Evolutionary conservation across 2,797 vertebrate genomes (phyloP), one percentile per base, ranked within the genome.

Genomic region (Clarias platycephalus): DNA sequence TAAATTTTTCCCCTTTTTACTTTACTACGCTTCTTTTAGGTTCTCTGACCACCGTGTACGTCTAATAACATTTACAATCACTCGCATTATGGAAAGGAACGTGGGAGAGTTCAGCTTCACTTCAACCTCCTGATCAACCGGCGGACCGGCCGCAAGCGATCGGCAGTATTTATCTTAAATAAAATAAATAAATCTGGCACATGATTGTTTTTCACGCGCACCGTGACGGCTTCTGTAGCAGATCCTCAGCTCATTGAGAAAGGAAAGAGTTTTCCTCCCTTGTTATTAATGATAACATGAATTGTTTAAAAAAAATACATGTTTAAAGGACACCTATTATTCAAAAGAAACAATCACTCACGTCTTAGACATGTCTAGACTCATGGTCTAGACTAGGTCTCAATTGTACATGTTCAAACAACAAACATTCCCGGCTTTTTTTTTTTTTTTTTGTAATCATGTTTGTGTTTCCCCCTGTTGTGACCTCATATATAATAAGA

Each of bases 31-130:
- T 87, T 88, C 90, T 92, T 93, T 90, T 91, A 89, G 88, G 83
- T 91, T 91, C 86, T 91, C 89, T 81, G 88, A 90, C 91, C 90
- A 90, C 92, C 88, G 89, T 90, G 89, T 91, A 90, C 87, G 88
- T 89, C 87, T 88, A 84, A 83, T 87, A 89, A 86, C 88, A 88
- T 93, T 85, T 86, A 93, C 31, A 92, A 93, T 92, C 90, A 86
- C 44, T 49, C 83, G 88, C 84, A 77, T 85, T 78, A 88, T 84
- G 89, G 88, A 84, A 89, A 87, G 28, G 62, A 84, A 72, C n/a
- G 8, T 37, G 22, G 53, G 77, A 64, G 34, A 49, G 68, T 60
- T 44, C 34, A 18, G 24, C 28, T 26, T 71, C 55, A 40, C 37
- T 7, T 40, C 37, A 40, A 40, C 37, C 37, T 40, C 6, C 37